These are phyloP conservation scores for Latrodectus geometricus DNA, from an alignment of 1,140 invertebrate genomes.

Conservation along the genomic window DNA sequence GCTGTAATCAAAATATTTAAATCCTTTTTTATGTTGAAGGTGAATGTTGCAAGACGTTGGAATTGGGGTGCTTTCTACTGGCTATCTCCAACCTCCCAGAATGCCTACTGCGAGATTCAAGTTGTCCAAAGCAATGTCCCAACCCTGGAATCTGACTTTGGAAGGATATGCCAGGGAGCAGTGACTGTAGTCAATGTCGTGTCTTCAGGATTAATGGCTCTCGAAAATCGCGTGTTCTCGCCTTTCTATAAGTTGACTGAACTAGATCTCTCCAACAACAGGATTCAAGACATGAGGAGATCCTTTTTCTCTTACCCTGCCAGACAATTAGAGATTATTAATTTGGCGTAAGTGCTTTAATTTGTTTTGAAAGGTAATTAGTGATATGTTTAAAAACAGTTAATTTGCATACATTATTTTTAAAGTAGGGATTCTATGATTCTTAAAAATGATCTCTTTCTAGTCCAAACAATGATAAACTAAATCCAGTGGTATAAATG, in stretches of 20 bases:
- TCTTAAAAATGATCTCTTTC: too few species aligned
- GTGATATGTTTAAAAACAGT: too few species aligned
- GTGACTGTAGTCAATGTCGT: conserved; percentile 45
- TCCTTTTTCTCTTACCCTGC: conserved; percentile 50
- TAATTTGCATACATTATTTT: too few species aligned
- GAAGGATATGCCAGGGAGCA: conserved; percentile 45
- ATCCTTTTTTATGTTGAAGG: neutral
- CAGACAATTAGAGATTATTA: conserved; percentile 29
- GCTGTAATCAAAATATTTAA: neutral
- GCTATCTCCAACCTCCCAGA: conserved; percentile 6
- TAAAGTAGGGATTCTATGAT: too few species aligned
- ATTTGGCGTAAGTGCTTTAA: conserved; percentile 36
- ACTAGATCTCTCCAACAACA: conserved; percentile 46
- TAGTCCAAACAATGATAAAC: too few species aligned
- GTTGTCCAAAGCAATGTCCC: conserved; percentile 37
- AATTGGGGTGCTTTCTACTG: conserved; percentile 47
- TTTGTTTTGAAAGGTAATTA: too few species aligned
- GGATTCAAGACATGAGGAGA: conserved; percentile 41
- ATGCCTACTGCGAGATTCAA: conserved; percentile 49
- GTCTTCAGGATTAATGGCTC: conserved; percentile 19
- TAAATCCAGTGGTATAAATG: too few species aligned
- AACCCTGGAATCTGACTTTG: conserved; percentile 5
- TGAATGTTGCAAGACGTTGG: conserved; percentile 27
- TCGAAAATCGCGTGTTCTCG: conserved; percentile 29
- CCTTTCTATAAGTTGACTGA: conserved; percentile 37